Percentiles rank a stretch among this genome's conserved stretches.
Evolutionary conservation across 2,797 vertebrate genomes (phyloP).

Genomic region (Caiman crocodilus): DNA sequence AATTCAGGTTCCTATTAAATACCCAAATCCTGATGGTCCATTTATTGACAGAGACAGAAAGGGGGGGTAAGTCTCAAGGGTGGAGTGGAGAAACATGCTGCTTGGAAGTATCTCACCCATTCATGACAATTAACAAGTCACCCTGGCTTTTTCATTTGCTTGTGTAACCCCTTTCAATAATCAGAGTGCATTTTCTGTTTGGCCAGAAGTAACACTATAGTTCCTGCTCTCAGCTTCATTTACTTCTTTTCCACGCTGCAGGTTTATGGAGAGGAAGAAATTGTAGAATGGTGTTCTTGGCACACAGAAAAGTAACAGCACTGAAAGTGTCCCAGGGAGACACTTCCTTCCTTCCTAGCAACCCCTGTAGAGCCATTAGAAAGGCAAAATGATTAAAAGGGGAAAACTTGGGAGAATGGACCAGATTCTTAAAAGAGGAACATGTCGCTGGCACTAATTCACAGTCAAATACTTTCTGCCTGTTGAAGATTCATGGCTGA

Average conservation of each 20-base stretch:
- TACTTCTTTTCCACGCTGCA: background rate
- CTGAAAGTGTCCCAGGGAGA: background rate
- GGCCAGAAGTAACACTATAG: accelerated
- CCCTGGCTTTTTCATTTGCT: accelerated
- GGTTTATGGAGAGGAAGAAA: background rate
- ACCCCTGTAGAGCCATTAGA: accelerated
- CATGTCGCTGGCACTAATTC: background rate
- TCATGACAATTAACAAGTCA: background rate
- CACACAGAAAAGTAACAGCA: background rate
- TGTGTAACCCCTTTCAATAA: background rate
- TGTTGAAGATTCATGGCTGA: accelerated
- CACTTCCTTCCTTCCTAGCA: background rate
- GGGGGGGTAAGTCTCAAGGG: background rate
- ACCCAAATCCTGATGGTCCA: background rate
- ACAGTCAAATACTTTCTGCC: background rate
- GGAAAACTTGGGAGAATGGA: background rate
- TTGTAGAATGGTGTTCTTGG: accelerated
- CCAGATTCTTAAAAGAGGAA: background rate
- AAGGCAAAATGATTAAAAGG: background rate
- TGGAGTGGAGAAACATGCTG: background rate
- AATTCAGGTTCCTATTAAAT: background rate
- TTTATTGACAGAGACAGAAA: background rate
- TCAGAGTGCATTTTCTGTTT: accelerated
- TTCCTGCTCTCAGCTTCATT: background rate
- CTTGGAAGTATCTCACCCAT: background rate